phyloP scores from a whole-genome alignment of 2,113 vertebrate species.

The Stegostoma tigrinum region DNA sequence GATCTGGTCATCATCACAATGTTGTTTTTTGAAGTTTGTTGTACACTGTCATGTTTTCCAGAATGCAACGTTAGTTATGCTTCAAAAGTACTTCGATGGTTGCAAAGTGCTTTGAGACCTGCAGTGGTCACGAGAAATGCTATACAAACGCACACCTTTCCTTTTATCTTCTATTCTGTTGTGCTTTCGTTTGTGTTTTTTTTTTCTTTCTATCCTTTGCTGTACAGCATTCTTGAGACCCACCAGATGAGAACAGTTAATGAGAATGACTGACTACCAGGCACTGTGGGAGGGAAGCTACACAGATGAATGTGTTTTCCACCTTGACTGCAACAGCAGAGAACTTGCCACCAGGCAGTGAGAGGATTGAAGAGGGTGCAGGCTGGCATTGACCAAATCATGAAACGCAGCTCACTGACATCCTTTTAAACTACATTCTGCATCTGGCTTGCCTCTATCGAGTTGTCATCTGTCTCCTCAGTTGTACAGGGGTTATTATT shows the following conservation, averaged over 20 bases:
- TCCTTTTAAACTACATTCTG: background rate
- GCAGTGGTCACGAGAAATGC: too few relatives aligned
- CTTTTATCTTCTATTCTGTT: too few relatives aligned
- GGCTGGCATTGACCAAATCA: background rate
- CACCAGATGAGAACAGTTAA: background rate
- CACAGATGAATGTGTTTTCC: background rate
- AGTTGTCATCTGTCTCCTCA: background rate
- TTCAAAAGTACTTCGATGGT: too few relatives aligned
- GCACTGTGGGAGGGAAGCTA: too few relatives aligned
- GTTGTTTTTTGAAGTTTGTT: background rate
- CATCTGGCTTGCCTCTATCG: background rate
- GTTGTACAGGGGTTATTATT: background rate
- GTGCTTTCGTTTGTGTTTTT: too few relatives aligned
- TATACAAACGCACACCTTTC: too few relatives aligned
- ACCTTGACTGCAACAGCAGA: background rate
- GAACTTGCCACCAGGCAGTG: background rate
- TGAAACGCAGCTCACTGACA: background rate
- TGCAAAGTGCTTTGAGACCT: too few relatives aligned
- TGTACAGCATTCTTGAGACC: background rate
- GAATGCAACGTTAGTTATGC: background rate
- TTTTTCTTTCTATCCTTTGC: background rate
- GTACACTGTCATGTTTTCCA: background rate
- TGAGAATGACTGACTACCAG: background rate
- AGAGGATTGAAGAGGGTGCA: background rate
- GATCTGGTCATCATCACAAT: background rate